Percentiles rank a stretch among this genome's conserved stretches.
These are phyloP conservation scores for Neosilurus hyrtlii DNA, from an alignment of 2,797 vertebrate genomes.

Conservation along the genomic window DNA sequence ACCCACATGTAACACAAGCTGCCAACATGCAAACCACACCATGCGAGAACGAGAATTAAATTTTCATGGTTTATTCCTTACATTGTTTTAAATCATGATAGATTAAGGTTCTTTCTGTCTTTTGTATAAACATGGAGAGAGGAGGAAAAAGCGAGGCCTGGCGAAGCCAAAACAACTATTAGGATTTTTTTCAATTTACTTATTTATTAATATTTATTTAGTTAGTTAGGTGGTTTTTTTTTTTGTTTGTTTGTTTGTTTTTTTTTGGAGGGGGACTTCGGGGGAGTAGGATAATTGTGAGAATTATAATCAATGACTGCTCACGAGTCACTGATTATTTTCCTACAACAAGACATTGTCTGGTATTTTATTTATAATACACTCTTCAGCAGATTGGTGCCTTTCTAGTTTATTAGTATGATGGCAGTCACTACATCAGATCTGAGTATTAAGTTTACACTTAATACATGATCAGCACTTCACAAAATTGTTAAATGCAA, in stretches of 20 bases:
- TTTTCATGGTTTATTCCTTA: no score
- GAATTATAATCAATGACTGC: no score
- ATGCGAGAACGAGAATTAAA: no score
- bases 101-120: not conserved
- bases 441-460: not conserved
- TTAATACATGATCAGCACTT: not conserved
- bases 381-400: no score
- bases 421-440: constrained; percentile 9
- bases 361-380: not conserved
- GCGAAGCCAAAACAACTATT: not conserved
- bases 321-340: not conserved
- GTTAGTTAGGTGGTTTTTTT: no score
- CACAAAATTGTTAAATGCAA: not conserved
- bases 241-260: no score
- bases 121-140: not conserved
- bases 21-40: not conserved
- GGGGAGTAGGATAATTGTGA: no score
- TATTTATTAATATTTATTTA: no score
- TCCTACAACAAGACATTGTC: not conserved
- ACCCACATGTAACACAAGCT: not conserved
- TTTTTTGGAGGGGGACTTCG: no score
- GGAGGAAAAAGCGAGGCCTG: not conserved
- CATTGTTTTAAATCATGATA: no score
- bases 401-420: constrained; percentile 16
- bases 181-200: no score